phyloP scores from a whole-genome alignment of 2,797 vertebrate genomes.

The Oreortyx pictus region DNA sequence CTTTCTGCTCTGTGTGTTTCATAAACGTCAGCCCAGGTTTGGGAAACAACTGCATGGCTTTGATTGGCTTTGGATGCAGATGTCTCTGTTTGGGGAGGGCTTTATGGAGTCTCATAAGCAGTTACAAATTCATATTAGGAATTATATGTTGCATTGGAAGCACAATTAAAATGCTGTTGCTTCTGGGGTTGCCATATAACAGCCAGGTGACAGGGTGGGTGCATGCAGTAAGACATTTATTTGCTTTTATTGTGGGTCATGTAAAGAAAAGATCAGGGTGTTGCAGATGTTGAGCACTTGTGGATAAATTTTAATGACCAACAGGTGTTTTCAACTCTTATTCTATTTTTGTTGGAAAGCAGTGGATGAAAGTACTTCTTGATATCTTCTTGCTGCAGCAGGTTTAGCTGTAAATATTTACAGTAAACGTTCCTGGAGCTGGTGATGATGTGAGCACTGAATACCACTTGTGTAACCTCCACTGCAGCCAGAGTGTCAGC shows the following conservation, averaged over 20 bases:
- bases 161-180: not conserved
- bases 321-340: fast-evolving
- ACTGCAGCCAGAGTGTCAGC: not conserved
- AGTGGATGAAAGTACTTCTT: not conserved
- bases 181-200: not conserved
- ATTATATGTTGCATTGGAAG: not conserved
- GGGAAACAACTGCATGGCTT: not conserved
- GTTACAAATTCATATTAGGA: not conserved
- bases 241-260: not conserved
- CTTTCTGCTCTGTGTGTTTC: slow-evolving; percentile 22
- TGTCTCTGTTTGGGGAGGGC: not conserved
- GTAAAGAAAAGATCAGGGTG: not conserved
- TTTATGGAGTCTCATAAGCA: not conserved
- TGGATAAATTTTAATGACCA: not conserved
- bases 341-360: fast-evolving
- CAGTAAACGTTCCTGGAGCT: fast-evolving
- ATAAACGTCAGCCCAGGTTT: not conserved
- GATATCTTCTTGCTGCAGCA: not conserved
- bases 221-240: not conserved
- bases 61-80: not conserved
- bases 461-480: not conserved
- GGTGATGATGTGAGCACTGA: not conserved
- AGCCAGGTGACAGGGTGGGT: not conserved
- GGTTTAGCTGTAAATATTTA: not conserved
- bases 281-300: not conserved